Base-by-base conservation (phyloP, 1,140 invertebrate species). In the Neuroterus valhalla region DNA sequence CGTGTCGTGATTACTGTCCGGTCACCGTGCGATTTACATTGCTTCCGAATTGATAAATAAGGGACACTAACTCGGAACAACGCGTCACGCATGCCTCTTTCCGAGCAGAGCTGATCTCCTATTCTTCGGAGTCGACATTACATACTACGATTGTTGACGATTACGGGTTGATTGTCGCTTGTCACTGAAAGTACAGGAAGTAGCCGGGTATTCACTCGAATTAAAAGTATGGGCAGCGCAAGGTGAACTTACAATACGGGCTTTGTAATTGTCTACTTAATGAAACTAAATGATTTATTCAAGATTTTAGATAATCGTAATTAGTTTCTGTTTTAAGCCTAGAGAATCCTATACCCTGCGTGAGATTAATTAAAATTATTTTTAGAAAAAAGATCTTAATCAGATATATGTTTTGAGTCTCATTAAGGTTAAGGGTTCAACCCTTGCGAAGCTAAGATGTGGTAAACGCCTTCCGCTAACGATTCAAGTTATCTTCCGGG, bases 1-100 rank as follows among this genome's bases (percentile, higher is more conserved):
- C 82, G 84, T 82, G 81, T 69, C 67, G 68, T 84, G 80, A 84
- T 87, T 83, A 79, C 74, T 78, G 74, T 81, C 70, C 78, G 76
- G 67, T 74, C 68, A 75, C 80, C 74, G 68, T 77, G 78, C 84
- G 82, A 87, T 87, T 86, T 83, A 87, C 84, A 82, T 84, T 81
- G 80, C 84, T 88, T 87, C 85, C 85, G 86, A 88, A 85, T 85
- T 86, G 75, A 80, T 82, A 82, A 86, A 84, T 82, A 85, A 86
- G 73, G 50, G 50, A 84, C 77, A 75, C 72, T 71, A 70, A 78
- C 82, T 84, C 85, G 85, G 85, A 87, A 87, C 81, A 82, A 84
- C 82, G 79, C 82, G 79, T 84, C 81, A 83, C 85, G 85, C 85
- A 85, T 82, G 81, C 84, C 85, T 83, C 82, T 83, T 84, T 79